Evolutionary conservation across 30 jellyfish, hydroid and myxozoan genomes (phyloP).

Genomic region (Sanderia malayensis): DNA sequence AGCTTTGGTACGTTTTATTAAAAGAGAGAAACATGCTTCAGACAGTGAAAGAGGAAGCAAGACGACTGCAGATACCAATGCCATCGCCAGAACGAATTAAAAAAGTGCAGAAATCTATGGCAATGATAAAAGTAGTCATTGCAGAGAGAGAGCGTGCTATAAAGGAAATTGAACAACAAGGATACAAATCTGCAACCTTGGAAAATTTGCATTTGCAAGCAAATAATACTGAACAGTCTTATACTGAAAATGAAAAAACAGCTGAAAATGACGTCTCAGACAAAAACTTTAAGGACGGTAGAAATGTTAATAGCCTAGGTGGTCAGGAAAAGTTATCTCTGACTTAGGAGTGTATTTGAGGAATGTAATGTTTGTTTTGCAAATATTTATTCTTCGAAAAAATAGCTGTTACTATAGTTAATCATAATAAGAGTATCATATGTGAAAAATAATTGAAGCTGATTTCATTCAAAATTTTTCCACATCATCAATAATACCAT

Average conservation of each 20-base stretch:
- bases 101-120: slow-evolving; percentile 84
- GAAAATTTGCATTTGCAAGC: not conserved
- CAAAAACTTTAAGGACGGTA: too few species aligned
- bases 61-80: slow-evolving; percentile 81
- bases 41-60: slow-evolving; percentile 85
- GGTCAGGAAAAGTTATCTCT: too few species aligned
- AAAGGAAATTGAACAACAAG: slow-evolving; percentile 42
- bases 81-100: slow-evolving; percentile 88
- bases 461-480: too few species aligned
- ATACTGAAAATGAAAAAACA: not conserved
- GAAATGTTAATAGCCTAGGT: too few species aligned
- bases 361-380: too few species aligned
- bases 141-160: slow-evolving; percentile 77
- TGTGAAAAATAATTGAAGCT: too few species aligned
- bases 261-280: too few species aligned
- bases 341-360: too few species aligned
- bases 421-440: too few species aligned
- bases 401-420: too few species aligned
- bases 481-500: too few species aligned
- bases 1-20: slow-evolving; percentile 92
- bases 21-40: slow-evolving; percentile 93
- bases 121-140: slow-evolving; percentile 59
- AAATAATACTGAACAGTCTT: not conserved
- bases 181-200: slow-evolving; percentile 44
- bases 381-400: too few species aligned